A percentile compares a stretch with the other conserved stretches of the same genome.
Evolutionary conservation across 2,797 vertebrate species (phyloP).

Genomic region (Sardinella longiceps): DNA sequence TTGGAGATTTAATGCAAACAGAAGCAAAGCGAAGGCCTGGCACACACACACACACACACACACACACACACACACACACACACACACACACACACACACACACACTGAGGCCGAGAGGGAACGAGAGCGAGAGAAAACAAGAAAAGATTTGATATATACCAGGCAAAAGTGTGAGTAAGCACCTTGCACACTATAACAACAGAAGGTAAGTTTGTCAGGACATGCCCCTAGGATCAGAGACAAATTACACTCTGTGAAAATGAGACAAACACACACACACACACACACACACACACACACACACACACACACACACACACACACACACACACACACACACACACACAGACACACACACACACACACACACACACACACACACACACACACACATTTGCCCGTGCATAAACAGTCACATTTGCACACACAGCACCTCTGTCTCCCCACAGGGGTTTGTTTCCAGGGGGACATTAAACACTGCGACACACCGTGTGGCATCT

Average conservation of each 20-base stretch:
- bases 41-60: background rate
- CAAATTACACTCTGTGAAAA: conserved; percentile 9
- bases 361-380: conserved; percentile 3
- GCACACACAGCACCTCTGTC: conserved; percentile 23
- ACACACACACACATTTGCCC: conserved; percentile 10
- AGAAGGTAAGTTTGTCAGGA: conserved; percentile 24
- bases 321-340: conserved; percentile 6
- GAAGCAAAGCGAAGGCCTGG: background rate
- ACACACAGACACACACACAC: conserved; percentile 9
- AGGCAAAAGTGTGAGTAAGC: conserved; percentile 23
- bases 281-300: conserved; percentile 6
- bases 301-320: conserved; percentile 14
- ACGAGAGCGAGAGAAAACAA: background rate
- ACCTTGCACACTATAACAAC: conserved; percentile 7
- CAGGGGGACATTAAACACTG: background rate
- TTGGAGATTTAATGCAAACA: conserved; percentile 28
- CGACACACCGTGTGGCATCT: conserved; percentile 12
- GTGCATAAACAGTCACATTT: background rate
- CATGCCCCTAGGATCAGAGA: conserved; percentile 18
- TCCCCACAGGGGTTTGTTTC: background rate
- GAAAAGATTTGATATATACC: background rate
- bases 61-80: conserved; percentile 5
- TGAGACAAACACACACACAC: conserved; percentile 7
- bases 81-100: background rate
- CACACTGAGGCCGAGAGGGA: background rate